Conservation (phyloP, 2,888 invertebrate species). For the Napeogenes inachia region DNA sequence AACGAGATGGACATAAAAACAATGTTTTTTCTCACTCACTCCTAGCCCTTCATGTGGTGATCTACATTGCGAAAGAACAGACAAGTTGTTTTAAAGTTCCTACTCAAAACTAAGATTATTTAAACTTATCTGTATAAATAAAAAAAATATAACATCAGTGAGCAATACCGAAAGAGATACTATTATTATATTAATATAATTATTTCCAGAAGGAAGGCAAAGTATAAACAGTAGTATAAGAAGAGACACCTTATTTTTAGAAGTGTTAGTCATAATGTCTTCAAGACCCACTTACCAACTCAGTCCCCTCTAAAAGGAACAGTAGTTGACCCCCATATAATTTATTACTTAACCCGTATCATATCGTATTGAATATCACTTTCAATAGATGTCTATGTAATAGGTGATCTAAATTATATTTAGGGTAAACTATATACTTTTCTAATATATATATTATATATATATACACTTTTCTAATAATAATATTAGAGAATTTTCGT, state of each 20-base stretch:
- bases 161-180: neutral
- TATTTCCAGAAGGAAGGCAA: neutral
- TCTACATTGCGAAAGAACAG: constrained; percentile 18
- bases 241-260: constrained; percentile 3
- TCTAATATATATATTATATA: neutral
- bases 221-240: neutral
- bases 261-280: constrained; percentile 4
- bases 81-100: constrained; percentile 37
- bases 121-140: neutral
- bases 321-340: constrained; percentile 49
- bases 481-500: neutral
- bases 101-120: constrained; percentile 35
- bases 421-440: neutral
- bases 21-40: constrained; percentile 48
- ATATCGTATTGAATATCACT: constrained; percentile 45
- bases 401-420: neutral
- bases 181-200: neutral
- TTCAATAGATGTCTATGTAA: neutral
- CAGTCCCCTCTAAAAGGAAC: constrained; percentile 44
- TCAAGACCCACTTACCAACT: constrained; percentile 36
- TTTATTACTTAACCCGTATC: constrained; percentile 59
- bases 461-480: neutral
- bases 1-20: constrained; percentile 63
- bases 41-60: constrained; percentile 15
- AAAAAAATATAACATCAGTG: neutral